phyloP scores from a whole-genome alignment of 92 coral and sea anemone genomes.

The Nematostella vectensis region DNA sequence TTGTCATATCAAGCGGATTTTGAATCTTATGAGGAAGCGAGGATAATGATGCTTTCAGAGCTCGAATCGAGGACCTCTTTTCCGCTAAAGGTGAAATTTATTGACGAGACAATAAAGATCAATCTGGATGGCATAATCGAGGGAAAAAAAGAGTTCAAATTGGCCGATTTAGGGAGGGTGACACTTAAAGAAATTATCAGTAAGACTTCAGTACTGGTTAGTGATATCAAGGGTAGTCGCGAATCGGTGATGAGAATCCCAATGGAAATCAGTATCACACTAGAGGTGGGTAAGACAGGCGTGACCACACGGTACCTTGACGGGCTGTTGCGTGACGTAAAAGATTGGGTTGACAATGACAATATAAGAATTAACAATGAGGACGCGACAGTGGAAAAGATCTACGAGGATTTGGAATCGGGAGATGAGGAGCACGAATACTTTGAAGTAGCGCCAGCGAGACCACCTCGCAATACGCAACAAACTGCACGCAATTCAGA shows the following conservation, averaged over 20 bases:
- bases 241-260: conserved; percentile 37
- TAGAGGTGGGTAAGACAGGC: conserved; percentile 13
- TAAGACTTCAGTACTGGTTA: conserved; percentile 21
- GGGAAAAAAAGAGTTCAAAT: neutral
- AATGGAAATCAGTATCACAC: conserved; percentile 18
- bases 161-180: conserved; percentile 31
- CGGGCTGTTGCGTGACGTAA: conserved; percentile 10
- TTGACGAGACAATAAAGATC: conserved; percentile 12
- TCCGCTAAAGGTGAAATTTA: conserved; percentile 32
- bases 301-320: conserved; percentile 4
- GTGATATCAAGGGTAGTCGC: conserved; percentile 14
- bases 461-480: conserved; percentile 20
- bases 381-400: conserved; percentile 12
- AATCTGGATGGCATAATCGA: conserved; percentile 1
- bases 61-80: conserved; percentile 5
- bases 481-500: neutral
- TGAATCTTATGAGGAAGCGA: conserved; percentile 4
- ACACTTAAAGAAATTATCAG: conserved; percentile 20
- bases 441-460: conserved; percentile 14
- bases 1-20: conserved; percentile 23
- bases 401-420: conserved; percentile 14
- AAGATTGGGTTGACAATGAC: neutral
- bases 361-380: conserved; percentile 7
- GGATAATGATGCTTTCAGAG: conserved; percentile 9
- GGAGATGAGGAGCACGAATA: conserved; percentile 40